These are phyloP conservation scores for Meloidogyne hapla DNA, from an alignment of 1,140 invertebrate species.

Conservation along the genomic window DNA sequence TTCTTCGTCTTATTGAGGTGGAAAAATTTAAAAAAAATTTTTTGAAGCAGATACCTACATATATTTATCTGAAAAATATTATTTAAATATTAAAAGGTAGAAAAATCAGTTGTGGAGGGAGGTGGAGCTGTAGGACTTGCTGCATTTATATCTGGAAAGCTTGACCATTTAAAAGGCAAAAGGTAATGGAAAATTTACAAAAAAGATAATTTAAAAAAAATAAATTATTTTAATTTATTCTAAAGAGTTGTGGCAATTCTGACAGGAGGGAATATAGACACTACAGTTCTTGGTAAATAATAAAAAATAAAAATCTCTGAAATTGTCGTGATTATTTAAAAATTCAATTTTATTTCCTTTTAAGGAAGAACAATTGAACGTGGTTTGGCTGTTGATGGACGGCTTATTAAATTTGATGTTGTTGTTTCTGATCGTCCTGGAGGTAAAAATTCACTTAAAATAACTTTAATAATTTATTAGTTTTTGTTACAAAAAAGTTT, in stretches of 20 bases:
- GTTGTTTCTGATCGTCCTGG: constrained; percentile 79
- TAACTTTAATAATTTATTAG: no score
- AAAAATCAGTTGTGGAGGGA: constrained; percentile 87
- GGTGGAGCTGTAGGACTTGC: constrained; percentile 84
- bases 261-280: constrained; percentile 89
- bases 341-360: no score
- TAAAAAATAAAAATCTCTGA: neutral
- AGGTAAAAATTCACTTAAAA: no score
- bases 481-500: no score
- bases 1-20: constrained; percentile 77
- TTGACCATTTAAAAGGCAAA: constrained; percentile 81
- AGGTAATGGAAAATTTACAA: constrained; percentile 72
- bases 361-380: constrained; percentile 78
- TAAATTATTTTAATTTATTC: no score
- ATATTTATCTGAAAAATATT: constrained; percentile 71
- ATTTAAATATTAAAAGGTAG: constrained; percentile 77
- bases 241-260: constrained; percentile 78
- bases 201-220: no score
- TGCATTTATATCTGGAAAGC: constrained; percentile 78
- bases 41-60: no score
- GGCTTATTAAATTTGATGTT: constrained; percentile 81
- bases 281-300: constrained; percentile 74
- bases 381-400: constrained; percentile 81
- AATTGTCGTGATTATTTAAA: no score
- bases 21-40: constrained; percentile 68